Evolutionary conservation across 1,140 invertebrate genomes (phyloP), one percentile per base, ranked within the genome.

Genomic region (Aradophagus sp.): DNA sequence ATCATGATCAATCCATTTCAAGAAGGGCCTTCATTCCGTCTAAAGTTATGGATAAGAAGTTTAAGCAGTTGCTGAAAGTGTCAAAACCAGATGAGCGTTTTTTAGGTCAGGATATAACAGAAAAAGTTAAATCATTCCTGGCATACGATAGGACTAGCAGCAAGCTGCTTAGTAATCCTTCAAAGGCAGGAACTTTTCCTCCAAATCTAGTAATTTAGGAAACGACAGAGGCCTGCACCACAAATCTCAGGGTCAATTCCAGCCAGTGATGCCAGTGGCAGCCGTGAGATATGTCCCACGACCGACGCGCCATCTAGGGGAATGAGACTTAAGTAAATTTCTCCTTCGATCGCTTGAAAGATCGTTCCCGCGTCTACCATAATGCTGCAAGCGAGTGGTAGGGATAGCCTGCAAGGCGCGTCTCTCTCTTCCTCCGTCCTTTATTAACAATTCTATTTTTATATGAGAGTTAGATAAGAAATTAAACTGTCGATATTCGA

Each of bases 221-320:
- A 53, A 53, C 50, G 23, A 14, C 2, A 53, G 26, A 31, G 50
- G 50, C 52, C 52, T 55, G 52, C 20, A 5, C 2, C 0, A 55
- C 52, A 55, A 44, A 11, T 26, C 10, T 5, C 52, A 35, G 39
- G 39, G 38, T 26, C 20, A 11, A 5, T 32, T 10, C 10, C 50
- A 53, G 27, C 36, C 39, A 36, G 36, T 26, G n/a, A n/a, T n/a
- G n/a, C n/a, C n/a, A n/a, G n/a, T n/a, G n/a, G n/a, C n/a, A n/a
- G n/a, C n/a, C n/a, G n/a, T n/a, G n/a, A n/a, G n/a, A n/a, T n/a
- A n/a, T n/a, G n/a, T n/a, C n/a, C n/a, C n/a, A n/a, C n/a, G n/a
- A n/a, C n/a, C n/a, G n/a, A n/a, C n/a, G n/a, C n/a, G n/a, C n/a
- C n/a, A n/a, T n/a, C n/a, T n/a, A n/a, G n/a, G n/a, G n/a, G n/a